Base-by-base conservation (phyloP, 2,113 vertebrate genomes). In the Prochilodus magdalenae region DNA sequence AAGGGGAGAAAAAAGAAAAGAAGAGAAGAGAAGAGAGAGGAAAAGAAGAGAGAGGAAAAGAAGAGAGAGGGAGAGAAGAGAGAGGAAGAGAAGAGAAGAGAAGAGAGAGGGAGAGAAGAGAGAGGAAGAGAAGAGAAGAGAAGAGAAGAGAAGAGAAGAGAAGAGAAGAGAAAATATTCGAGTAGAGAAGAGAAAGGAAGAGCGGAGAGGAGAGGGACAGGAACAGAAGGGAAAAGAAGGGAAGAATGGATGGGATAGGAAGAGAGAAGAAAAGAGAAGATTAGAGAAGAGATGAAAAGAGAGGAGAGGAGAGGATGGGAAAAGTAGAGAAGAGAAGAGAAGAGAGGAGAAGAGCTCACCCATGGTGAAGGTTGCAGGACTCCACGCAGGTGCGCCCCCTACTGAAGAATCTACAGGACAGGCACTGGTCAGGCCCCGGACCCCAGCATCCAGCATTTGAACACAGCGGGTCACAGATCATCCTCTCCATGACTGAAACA, bases 391-490 rank as follows among this genome's bases (percentile, higher is more conserved):
- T 95, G 84, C 94, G 93, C 29, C 95, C 96, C n/a, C 97, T 91
- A 85, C 95, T 97, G 93, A 98, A 99, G 81, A 91, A 94, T 51
- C 95, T 94, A 85, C 98, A 99, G 5, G 95, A 96, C 30, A 99
- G 90, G 84, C 98, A 99, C 83, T 99, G 98, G 86, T 98, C 96
- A 1, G 98, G 95, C 1, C 97, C 97, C 0, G 96, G 94, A 49
- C 98, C 98, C 98, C 98, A 99, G 14, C 98, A 99, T 53, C 98
- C 98, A 1, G 95, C 90, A 0, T 91, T 95, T 0, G 98, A 99
- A 88, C 98, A 99, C 79, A 99, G 89, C 14, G 94, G 92, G 36
- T 99, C 96, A 84, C 98, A 99, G 77, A 97, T 94, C 97, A 97
- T 96, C 51, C 90, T 94, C 40, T 96, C 94, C 3, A 94, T 94